A percentile compares a stretch with the other conserved stretches of the same genome.
phyloP scores from a whole-genome alignment of 2,888 invertebrate species.

The Tuta absoluta region DNA sequence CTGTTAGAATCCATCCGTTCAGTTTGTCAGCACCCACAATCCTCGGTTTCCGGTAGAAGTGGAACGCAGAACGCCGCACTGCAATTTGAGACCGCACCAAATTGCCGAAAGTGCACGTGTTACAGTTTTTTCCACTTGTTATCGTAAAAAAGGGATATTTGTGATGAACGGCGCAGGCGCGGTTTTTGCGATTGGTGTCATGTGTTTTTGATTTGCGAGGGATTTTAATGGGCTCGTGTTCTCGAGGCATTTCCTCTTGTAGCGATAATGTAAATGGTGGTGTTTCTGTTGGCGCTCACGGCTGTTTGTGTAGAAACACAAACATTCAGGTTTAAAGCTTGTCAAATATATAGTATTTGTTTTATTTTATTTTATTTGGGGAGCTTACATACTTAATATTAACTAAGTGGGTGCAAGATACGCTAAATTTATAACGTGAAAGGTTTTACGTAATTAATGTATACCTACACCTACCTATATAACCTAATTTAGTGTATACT shows the following conservation, averaged over 20 bases:
- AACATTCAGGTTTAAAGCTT: background rate
- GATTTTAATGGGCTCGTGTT: constrained; percentile 65
- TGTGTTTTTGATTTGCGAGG: constrained; percentile 72
- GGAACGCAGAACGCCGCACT: constrained; percentile 41
- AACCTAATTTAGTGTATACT: too few species aligned
- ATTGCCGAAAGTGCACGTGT: constrained; percentile 66
- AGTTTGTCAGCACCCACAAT: constrained; percentile 62
- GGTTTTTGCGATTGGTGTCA: constrained; percentile 54
- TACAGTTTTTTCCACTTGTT: constrained; percentile 60
- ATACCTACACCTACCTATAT: too few species aligned
- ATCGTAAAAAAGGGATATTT: constrained; percentile 48
- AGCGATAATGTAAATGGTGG: constrained; percentile 52
- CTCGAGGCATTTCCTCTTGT: constrained; percentile 64
- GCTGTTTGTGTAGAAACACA: background rate
- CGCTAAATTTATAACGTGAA: too few species aligned
- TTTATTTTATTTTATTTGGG: too few species aligned
- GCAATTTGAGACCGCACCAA: constrained; percentile 76
- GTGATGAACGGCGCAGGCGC: constrained; percentile 34
- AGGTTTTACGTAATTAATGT: too few species aligned
- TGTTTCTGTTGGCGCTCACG: constrained; percentile 46
- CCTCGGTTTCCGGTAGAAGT: constrained; percentile 73
- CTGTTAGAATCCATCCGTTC: constrained; percentile 53
- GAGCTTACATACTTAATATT: too few species aligned
- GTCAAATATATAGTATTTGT: constrained; percentile 20
- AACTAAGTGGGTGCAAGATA: constrained; percentile 32